These are phyloP conservation scores for Drosophila insularis DNA, from an alignment of 1,140 invertebrate species.

Conservation along the genomic window DNA sequence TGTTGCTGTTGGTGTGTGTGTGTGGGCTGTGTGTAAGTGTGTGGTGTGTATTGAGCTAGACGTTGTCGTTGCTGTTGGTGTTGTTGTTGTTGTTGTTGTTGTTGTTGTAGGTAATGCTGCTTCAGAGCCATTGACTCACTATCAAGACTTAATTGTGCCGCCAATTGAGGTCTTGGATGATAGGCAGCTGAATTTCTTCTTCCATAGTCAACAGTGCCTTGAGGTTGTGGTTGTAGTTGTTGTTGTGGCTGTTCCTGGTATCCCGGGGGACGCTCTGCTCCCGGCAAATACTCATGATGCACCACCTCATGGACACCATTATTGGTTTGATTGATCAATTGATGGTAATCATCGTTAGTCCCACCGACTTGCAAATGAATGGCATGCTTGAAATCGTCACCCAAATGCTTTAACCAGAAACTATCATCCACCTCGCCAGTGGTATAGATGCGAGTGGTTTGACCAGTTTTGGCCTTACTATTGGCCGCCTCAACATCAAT, in stretches of 20 bases:
- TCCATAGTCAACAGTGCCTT: neutral
- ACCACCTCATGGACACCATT: constrained; percentile 67
- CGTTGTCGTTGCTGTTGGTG: constrained; percentile 20
- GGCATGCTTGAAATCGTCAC: constrained; percentile 73
- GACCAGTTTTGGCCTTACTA: constrained; percentile 55
- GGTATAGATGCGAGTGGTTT: constrained; percentile 70
- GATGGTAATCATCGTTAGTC: constrained; percentile 66
- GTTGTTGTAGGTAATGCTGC: constrained; percentile 40
- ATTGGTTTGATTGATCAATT: constrained; percentile 57
- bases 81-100: constrained; percentile 23
- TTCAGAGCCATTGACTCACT: constrained; percentile 44
- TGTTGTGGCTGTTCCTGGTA: neutral
- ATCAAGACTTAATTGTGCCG: constrained; percentile 37
- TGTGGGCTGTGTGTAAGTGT: constrained; percentile 10
- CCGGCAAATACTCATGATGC: constrained; percentile 67
- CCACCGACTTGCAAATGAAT: constrained; percentile 71
- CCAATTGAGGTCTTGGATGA: constrained; percentile 20
- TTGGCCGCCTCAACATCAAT: constrained; percentile 57
- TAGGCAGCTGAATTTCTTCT: neutral
- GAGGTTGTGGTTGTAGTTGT: neutral
- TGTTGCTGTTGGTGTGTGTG: neutral
- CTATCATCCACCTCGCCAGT: constrained; percentile 68
- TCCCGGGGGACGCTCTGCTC: constrained; percentile 45
- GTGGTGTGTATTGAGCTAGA: constrained; percentile 17
- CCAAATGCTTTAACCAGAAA: constrained; percentile 74